Conservation (phyloP, 2,888 invertebrate genomes). For the Drosophila demipolita region DNA sequence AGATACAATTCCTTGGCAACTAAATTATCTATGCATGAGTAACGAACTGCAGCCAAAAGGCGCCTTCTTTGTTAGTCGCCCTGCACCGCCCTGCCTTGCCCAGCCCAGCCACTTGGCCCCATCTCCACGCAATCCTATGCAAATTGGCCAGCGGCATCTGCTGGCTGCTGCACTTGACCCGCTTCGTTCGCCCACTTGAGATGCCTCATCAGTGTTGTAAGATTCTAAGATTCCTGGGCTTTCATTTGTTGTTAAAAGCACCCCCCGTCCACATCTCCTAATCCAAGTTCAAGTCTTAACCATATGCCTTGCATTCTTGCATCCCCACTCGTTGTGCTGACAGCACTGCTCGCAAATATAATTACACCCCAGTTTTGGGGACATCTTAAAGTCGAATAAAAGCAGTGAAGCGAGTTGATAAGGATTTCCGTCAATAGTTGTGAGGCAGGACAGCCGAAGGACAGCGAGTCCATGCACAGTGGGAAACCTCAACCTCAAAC, state of each 20-base stretch:
- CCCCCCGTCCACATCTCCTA: constrained; percentile 11
- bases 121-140: background rate
- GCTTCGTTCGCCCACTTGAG: constrained; percentile 53
- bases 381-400: constrained; percentile 1
- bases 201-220: constrained; percentile 67
- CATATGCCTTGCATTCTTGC: constrained; percentile 21
- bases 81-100: background rate
- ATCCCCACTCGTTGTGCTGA: constrained; percentile 23
- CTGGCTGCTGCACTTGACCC: constrained; percentile 70
- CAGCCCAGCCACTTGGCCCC: background rate
- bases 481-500: background rate
- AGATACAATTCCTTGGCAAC: constrained; percentile 44
- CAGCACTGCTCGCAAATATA: constrained; percentile 56
- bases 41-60: constrained; percentile 22
- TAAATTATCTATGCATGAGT: background rate
- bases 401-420: constrained; percentile 40
- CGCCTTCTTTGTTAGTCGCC: background rate
- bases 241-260: constrained; percentile 56
- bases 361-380: constrained; percentile 30
- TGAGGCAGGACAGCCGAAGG: background rate
- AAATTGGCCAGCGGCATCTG: constrained; percentile 60
- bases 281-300: constrained; percentile 19
- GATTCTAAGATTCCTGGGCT: constrained; percentile 13
- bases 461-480: background rate
- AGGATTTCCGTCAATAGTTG: constrained; percentile 37